Evolutionary conservation across 2,797 vertebrate genomes (phyloP), one percentile per base, ranked within the genome.

Genomic region (Carapus acus): DNA sequence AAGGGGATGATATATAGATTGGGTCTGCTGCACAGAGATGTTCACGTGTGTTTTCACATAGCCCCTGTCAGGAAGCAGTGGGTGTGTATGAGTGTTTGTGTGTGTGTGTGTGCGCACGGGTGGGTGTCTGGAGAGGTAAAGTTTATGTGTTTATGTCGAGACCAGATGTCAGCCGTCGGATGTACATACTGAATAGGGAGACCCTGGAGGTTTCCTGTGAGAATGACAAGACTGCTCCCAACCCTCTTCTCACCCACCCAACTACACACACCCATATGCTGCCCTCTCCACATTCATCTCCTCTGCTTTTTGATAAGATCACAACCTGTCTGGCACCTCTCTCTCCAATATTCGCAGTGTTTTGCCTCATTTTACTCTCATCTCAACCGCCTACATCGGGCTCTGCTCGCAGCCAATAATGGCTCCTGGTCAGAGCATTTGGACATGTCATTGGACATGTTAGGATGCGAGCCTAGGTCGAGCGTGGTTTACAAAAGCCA

Each of bases 101-200:
- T 33, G 40, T 52, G 51, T 49, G 46, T 33, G 24, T 45, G 8
- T 39, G 22, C 36, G 22, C 20, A 13, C 29, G 8, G 43, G 39
- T 54, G n/a, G 65, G 15, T 51, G 52, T 54, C 29, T 20, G 3
- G 23, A 34, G 45, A 45, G 43, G 22, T 27, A 33, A 8, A 9
- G 31, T 33, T 9, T 33, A 12, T 4, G 31, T 33, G 31, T 78
- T 74, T 81, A 85, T 76, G 64, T 81, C 71, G 69, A 78, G 63
- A 76, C 78, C 85, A 88, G 81, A 87, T 87, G 85, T 81, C 47
- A 50, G 73, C 71, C 42, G 56, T 76, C 66, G 52, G 49, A 67
- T 69, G 71, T 40, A 56, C 51, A 65, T 41, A 58, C 41, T 60
- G 23, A 69, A 43, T 13, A 46, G 45, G 58, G 55, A 39, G 13